Evolutionary conservation across 2,797 vertebrate species (phyloP), one percentile per base, ranked within the genome.

Genomic region (Tenualosa ilisha): DNA sequence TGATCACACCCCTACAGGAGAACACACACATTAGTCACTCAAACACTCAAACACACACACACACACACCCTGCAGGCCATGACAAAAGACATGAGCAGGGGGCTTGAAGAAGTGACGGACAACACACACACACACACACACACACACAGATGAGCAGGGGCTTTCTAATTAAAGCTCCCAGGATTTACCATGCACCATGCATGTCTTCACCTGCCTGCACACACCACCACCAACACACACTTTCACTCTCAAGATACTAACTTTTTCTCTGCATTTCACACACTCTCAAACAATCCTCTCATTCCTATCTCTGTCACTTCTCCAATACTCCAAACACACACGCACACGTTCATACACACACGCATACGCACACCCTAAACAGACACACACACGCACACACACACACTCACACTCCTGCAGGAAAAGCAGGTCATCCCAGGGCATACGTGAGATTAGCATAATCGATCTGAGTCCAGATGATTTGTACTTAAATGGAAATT

Each of bases 1-100:
- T 97, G 91, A 99, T 99, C 93, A 97, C 92, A 88, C 98, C 98
- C 96, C 98, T 99, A 94, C 89, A 6, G 84, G 88, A 84, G 84
- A 9, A 83, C 46, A 82, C 65, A 83, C 84, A 92, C 82, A 89
- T 63, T 68, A 81, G 86, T 85, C 81, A 89, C 40, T 86, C 53
- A 84, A 9, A 26, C 63, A 68, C 24, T 15, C 63, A 68, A 26
- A 68, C 11, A 68, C 7, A 26, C 61, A 65, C 20, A 63, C 59
- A 63, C 59, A n/a, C n/a, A 24, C 59, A 63, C 7, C 56, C 56
- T 61, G 20, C 17, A 8, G 20, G 22, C 59, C n/a, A 17, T 61
- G 59, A 61, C 6, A 61, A 61, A n/a, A 61, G 59, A n/a, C 6
- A 61, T 61, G 22, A 61, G 59, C 59, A 61, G 59, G n/a, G 22